phyloP scores from a whole-genome alignment of 2,797 vertebrate genomes.

The Erethizon dorsatum region DNA sequence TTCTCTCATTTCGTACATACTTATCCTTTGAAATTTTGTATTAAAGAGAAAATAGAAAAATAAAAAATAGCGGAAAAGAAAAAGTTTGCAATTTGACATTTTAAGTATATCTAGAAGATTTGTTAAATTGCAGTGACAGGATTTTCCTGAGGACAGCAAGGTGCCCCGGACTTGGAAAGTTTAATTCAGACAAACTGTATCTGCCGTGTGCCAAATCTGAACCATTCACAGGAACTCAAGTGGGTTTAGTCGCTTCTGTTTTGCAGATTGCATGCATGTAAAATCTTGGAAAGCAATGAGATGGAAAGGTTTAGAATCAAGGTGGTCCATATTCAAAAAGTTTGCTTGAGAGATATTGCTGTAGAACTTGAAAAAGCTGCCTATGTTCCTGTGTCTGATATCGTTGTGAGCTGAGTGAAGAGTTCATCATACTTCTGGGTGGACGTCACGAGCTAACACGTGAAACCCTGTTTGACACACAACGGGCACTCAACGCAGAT shows the following conservation, averaged over 20 bases:
- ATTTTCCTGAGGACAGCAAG: background rate
- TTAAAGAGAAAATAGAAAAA: slow-evolving; percentile 38
- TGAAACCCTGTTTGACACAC: background rate
- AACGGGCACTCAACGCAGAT: background rate
- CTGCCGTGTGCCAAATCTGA: slow-evolving; percentile 1
- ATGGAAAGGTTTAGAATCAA: background rate
- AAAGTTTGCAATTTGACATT: background rate
- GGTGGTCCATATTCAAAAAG: background rate
- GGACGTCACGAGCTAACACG: background rate
- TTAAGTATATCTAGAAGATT: slow-evolving; percentile 61
- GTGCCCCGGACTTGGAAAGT: background rate
- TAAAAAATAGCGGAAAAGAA: background rate
- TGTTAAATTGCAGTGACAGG: slow-evolving; percentile 35
- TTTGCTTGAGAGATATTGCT: background rate
- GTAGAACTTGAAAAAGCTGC: background rate
- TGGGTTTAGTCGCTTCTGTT: background rate
- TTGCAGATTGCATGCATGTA: background rate
- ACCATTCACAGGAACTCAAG: background rate
- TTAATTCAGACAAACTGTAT: slow-evolving; percentile 49
- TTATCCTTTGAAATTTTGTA: slow-evolving; percentile 32
- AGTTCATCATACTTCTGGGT: background rate
- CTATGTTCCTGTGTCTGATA: background rate
- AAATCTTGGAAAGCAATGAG: background rate
- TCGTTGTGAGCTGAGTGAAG: background rate
- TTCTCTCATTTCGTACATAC: background rate